phyloP scores from a whole-genome alignment of 1,140 invertebrate genomes.

The Mamestra configurata region DNA sequence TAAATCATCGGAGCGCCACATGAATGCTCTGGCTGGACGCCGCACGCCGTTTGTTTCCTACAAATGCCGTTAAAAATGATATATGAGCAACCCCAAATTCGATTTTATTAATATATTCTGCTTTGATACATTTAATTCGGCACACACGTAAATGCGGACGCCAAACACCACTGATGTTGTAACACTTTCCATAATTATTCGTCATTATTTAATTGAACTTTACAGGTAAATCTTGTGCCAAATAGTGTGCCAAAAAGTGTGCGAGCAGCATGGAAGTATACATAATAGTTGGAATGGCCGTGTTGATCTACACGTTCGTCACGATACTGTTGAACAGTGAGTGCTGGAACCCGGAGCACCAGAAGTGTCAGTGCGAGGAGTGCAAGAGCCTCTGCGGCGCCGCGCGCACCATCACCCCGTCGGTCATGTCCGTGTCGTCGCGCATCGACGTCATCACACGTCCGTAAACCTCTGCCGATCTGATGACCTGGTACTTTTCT shows the following conservation, averaged over 20 bases:
- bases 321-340: constrained; percentile 74
- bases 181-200: neutral
- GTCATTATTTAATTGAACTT: neutral
- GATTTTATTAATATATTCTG: constrained; percentile 49
- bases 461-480: constrained; percentile 54
- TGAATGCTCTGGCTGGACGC: constrained; percentile 22
- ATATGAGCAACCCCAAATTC: constrained; percentile 55
- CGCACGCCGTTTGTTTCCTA: constrained; percentile 48
- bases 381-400: constrained; percentile 68
- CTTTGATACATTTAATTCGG: constrained; percentile 2
- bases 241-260: constrained; percentile 57
- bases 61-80: constrained; percentile 65
- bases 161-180: constrained; percentile 56
- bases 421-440: constrained; percentile 74
- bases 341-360: constrained; percentile 70
- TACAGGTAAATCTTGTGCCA: constrained; percentile 23
- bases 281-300: constrained; percentile 77
- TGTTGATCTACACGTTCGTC: constrained; percentile 77
- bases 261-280: constrained; percentile 81
- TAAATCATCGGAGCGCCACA: constrained; percentile 56
- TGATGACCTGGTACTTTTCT: constrained; percentile 45
- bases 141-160: neutral
- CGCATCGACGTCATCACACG: constrained; percentile 68
- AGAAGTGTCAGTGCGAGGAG: constrained; percentile 79
- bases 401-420: constrained; percentile 58